Base-by-base conservation (phyloP, 2,797 vertebrate species). In the Myotis findleyi region DNA sequence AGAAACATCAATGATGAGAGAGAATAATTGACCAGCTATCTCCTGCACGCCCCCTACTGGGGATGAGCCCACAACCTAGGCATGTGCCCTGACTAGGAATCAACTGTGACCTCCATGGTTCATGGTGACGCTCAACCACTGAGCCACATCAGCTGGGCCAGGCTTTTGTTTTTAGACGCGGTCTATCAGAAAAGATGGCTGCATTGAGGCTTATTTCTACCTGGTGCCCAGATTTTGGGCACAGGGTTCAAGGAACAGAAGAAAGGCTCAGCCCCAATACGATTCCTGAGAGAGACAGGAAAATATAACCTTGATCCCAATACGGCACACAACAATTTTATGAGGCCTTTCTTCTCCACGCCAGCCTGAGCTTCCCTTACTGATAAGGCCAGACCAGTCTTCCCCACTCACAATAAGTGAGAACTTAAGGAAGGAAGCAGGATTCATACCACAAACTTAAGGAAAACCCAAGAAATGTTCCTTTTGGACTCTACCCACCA, bases 391-490 rank as follows among this genome's bases (percentile, higher is more conserved):
- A 81, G 75, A 30, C 21, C 30, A 25, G 30, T 30, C 51, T n/a
- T 47, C 53, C 62, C 27, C 36, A 55, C 59, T 53, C 86, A 66
- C n/a, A 86, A 20, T 21, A 82, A 86, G 41, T 30, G 9, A 20
- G 30, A 55, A 76, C 62, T 59, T 51, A 62, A 81, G 41, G 30
- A 13, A 49, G 17, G 33, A 71, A 59, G 41, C 20, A 83, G 44
- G n/a, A 59, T 66, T 85, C 38, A 33, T 1, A 41, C 1, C 23
- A 49, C 55, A 51, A 82, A 57, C 38, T 47, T 71, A 66, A 30
- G 41, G 72, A 89, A 85, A 92, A 59, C 20, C 55, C 80, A 81
- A 71, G 73, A 85, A 80, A 59, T 47, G 27, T 57, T 72, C 80
- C 72, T 85, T 66, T 57, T 16, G 27, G 64, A 89, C 11, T 44